A percentile compares a stretch with the other conserved stretches of the same genome.
Conservation (phyloP, 1,140 invertebrate genomes). For the Cyphomyrmex costatus region DNA sequence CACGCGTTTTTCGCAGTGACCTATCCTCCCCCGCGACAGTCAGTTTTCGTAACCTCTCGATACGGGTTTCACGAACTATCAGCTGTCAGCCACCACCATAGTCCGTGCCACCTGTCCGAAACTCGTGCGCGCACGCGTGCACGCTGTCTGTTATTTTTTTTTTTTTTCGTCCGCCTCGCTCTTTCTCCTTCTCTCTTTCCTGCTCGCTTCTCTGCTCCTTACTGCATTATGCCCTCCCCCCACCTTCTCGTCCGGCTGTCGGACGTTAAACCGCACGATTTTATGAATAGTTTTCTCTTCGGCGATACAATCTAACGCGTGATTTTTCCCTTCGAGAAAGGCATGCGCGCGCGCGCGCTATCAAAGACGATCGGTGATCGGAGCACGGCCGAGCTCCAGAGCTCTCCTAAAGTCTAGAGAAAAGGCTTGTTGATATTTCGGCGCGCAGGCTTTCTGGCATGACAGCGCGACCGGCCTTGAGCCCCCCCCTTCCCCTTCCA, state of each 20-base stretch:
- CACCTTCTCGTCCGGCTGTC: background rate
- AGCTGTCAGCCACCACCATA: conserved; percentile 67
- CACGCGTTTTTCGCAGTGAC: conserved; percentile 62
- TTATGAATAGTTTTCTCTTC: background rate
- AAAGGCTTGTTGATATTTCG: conserved; percentile 84
- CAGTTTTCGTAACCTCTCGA: conserved; percentile 49
- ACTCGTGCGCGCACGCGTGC: conserved; percentile 33
- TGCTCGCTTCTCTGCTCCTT: conserved; percentile 3
- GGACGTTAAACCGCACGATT: conserved; percentile 8
- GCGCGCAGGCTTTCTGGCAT: conserved; percentile 82
- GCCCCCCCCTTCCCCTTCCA: conserved; percentile 63
- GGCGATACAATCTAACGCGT: background rate
- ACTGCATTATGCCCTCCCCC: background rate
- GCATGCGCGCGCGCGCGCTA: conserved; percentile 7
- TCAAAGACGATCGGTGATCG: conserved; percentile 47
- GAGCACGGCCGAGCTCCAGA: conserved; percentile 51
- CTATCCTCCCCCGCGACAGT: conserved; percentile 34
- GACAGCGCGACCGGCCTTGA: conserved; percentile 85
- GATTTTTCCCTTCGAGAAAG: conserved; percentile 29
- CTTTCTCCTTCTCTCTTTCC: conserved; percentile 18
- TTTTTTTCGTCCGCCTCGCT: conserved; percentile 1
- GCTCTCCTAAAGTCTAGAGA: conserved; percentile 76
- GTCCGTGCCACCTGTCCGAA: conserved; percentile 68
- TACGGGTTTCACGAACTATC: conserved; percentile 66
- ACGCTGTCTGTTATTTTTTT: too few species aligned